These are phyloP conservation scores for Cephalopachus bancanus DNA, from an alignment of 2,797 vertebrate genomes.

Conservation along the genomic window DNA sequence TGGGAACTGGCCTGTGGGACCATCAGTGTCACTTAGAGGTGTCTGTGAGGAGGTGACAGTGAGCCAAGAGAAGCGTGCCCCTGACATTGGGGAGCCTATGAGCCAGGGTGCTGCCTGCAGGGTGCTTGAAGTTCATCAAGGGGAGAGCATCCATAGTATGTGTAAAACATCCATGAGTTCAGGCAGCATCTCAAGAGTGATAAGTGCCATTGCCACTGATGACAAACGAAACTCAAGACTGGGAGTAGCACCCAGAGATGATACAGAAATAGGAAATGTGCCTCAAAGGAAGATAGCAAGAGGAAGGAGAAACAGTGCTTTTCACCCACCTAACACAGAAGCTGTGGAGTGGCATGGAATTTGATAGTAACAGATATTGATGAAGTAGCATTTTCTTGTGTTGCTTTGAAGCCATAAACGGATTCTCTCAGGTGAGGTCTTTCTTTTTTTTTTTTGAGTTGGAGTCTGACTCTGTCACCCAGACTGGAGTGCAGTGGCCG, in stretches of 20 bases:
- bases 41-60: background rate
- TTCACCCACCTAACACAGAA: background rate
- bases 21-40: background rate
- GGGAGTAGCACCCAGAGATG: background rate
- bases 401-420: background rate
- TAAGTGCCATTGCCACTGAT: background rate
- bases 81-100: background rate
- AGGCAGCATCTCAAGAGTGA: background rate
- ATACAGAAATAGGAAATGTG: background rate
- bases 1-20: background rate
- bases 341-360: background rate
- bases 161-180: background rate
- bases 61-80: background rate
- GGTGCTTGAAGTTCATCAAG: background rate
- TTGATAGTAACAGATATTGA: background rate
- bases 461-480: too few species aligned
- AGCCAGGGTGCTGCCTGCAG: background rate
- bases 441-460: background rate
- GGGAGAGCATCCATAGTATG: background rate
- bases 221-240: background rate
- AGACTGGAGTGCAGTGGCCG: too few species aligned
- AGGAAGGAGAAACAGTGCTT: background rate
- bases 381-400: constrained; percentile 3
- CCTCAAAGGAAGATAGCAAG: background rate
- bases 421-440: background rate